Evolutionary conservation across 2,797 vertebrate genomes (phyloP).

Genomic region (Pipistrellus kuhlii): DNA sequence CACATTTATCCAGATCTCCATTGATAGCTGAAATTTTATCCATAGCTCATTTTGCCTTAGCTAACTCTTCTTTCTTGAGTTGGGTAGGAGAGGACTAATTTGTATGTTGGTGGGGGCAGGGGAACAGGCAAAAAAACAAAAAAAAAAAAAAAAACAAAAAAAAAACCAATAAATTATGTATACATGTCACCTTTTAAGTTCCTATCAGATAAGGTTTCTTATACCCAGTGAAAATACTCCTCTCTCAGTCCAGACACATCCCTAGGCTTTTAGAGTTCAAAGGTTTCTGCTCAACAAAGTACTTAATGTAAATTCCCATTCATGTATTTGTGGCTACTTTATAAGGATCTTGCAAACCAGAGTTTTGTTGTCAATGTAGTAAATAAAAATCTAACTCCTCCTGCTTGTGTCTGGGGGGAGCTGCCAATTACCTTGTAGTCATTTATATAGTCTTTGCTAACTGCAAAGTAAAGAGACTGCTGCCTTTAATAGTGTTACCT

Average conservation of each 20-base stretch:
- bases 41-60: not conserved
- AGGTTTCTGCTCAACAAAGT: slow-evolving; percentile 6
- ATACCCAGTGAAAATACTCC: not conserved
- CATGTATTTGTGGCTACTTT: slow-evolving; percentile 42
- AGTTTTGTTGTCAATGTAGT: slow-evolving; percentile 37
- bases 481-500: not conserved
- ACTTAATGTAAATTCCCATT: slow-evolving; percentile 6
- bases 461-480: slow-evolving; percentile 36
- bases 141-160: too few species aligned
- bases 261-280: slow-evolving; percentile 21
- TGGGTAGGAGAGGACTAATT: not conserved
- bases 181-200: not conserved
- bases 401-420: not conserved
- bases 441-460: slow-evolving; percentile 55
- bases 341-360: slow-evolving; percentile 39
- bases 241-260: not conserved
- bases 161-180: not conserved
- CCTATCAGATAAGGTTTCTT: not conserved
- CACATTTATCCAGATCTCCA: not conserved
- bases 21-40: not conserved
- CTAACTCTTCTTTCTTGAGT: not conserved
- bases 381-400: slow-evolving; percentile 32
- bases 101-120: not conserved
- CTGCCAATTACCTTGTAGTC: not conserved
- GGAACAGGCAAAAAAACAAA: not conserved